Percentiles rank a stretch among this genome's conserved stretches.
These are phyloP conservation scores for Troglohyphantes excavatus DNA, from an alignment of 2,888 invertebrate genomes.

Conservation along the genomic window DNA sequence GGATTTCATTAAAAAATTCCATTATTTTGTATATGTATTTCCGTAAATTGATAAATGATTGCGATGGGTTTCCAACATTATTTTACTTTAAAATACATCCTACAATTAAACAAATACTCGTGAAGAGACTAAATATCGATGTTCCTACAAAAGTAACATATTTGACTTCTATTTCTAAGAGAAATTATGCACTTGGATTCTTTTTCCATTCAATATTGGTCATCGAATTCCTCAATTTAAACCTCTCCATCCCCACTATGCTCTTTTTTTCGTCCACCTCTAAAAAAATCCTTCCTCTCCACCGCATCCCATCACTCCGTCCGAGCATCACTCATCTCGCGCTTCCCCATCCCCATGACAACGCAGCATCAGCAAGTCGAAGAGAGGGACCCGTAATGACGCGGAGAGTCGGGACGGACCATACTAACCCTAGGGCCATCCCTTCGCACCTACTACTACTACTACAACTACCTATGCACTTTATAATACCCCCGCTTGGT, in stretches of 20 bases:
- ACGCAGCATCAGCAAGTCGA: conserved; percentile 76
- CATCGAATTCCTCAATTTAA: not conserved
- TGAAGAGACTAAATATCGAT: no score
- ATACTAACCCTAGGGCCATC: conserved; percentile 54
- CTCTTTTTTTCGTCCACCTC: conserved; percentile 23
- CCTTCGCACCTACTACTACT: conserved; percentile 62
- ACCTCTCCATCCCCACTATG: not conserved
- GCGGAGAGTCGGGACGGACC: not conserved
- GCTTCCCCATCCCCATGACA: conserved; percentile 56
- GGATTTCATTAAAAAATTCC: no score
- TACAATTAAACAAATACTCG: no score
- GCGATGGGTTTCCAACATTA: no score
- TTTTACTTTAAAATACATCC: no score
- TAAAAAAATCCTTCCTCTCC: conserved; percentile 28
- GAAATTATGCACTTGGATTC: not conserved
- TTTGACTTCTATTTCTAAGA: no score
- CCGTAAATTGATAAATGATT: no score
- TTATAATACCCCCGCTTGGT: conserved; percentile 37
- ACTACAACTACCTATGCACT: conserved; percentile 74
- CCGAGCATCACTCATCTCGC: conserved; percentile 59
- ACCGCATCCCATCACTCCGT: conserved; percentile 17
- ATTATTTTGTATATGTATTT: no score
- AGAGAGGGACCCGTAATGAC: conserved; percentile 31
- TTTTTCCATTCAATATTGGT: not conserved
- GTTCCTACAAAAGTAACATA: no score